Evolutionary conservation across 2,888 invertebrate genomes (phyloP).

Genomic region (Loripinus fragilis): DNA sequence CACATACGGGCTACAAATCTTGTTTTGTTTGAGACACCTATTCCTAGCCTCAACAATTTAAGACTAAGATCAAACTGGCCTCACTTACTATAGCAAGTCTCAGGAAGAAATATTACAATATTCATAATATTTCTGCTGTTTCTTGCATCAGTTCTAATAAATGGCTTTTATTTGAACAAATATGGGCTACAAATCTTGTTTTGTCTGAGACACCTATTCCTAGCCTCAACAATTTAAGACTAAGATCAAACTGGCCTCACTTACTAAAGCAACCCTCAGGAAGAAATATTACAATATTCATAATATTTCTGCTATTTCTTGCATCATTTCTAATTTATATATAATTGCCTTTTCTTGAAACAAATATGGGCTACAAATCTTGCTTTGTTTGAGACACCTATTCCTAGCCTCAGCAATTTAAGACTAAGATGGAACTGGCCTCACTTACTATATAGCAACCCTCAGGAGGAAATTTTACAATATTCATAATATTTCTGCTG

Average conservation of each 20-base stretch:
- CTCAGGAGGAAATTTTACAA: background rate
- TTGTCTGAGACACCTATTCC: conserved; percentile 35
- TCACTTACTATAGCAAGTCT: conserved; percentile 8
- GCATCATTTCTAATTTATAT: background rate
- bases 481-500: conserved; percentile 31
- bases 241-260: conserved; percentile 47
- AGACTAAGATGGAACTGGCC: background rate
- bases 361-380: background rate
- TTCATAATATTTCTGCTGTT: conserved; percentile 31
- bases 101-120: background rate
- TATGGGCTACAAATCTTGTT: too few relatives aligned
- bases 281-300: conserved; percentile 33
- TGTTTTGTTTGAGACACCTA: background rate
- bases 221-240: conserved; percentile 13
- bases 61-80: conserved; percentile 5
- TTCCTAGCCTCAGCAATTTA: background rate
- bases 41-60: background rate
- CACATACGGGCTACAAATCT: background rate
- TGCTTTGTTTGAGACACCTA: background rate
- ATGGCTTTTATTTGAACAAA: too few relatives aligned
- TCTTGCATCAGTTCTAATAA: conserved; percentile 27
- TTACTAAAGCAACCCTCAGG: conserved; percentile 62
- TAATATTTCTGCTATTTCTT: conserved; percentile 48
- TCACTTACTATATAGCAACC: conserved; percentile 8
- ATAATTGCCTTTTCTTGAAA: background rate